A percentile compares a stretch with the other conserved stretches of the same genome.
These are phyloP conservation scores for Laupala kohalensis DNA, from an alignment of 1,140 invertebrate species.

Conservation along the genomic window DNA sequence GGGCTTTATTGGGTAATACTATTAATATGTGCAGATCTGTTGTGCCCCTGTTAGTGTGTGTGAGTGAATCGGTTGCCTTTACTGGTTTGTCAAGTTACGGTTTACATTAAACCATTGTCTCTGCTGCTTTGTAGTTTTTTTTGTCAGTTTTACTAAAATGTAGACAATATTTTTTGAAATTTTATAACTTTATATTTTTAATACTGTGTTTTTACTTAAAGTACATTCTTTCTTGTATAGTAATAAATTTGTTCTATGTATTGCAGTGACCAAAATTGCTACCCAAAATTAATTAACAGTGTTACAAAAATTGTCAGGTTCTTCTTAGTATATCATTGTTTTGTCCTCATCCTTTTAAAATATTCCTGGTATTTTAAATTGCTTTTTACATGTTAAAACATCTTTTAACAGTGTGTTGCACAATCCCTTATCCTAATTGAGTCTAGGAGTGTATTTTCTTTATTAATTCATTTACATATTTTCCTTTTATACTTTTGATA, in stretches of 20 bases:
- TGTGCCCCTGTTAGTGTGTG: neutral
- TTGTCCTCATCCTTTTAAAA: neutral
- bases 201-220: neutral
- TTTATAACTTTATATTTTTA: neutral
- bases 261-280: too few species aligned
- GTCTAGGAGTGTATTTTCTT: too few species aligned
- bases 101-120: neutral
- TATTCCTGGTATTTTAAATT: neutral
- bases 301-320: neutral
- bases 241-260: too few species aligned
- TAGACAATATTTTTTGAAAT: too few species aligned
- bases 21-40: neutral
- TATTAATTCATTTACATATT: neutral
- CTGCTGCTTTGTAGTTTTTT: neutral
- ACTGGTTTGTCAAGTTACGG: neutral
- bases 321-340: neutral
- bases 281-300: neutral
- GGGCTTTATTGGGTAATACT: neutral
- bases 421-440: too few species aligned
- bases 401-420: neutral
- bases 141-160: too few species aligned
- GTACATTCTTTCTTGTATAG: too few species aligned
- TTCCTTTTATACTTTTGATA: neutral
- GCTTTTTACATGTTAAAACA: neutral
- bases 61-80: neutral